Evolutionary conservation across 2,888 invertebrate genomes (phyloP).

Genomic region (Seira ritae): DNA sequence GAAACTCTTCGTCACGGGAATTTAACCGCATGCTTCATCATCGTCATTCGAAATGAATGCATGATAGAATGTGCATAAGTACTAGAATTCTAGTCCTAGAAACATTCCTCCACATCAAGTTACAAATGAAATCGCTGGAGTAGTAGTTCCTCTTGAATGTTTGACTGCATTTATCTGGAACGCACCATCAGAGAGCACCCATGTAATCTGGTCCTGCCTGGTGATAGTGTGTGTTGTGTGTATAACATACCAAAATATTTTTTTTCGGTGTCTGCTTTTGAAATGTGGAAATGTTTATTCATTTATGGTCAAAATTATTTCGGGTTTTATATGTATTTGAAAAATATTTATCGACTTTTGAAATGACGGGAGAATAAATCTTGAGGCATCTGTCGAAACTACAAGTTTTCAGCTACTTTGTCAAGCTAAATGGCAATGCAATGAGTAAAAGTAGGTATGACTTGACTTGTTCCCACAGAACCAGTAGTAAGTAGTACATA

Average conservation of each 20-base stretch:
- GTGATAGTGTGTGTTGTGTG: no score
- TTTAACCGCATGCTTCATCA: conserved; percentile 45
- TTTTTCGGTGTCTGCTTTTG: neutral
- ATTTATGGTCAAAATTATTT: conserved; percentile 37
- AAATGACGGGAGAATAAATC: conserved; percentile 36
- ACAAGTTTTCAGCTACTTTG: conserved; percentile 38
- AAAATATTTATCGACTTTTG: conserved; percentile 32
- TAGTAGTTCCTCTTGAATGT: no score
- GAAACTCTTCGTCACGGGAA: conserved; percentile 54
- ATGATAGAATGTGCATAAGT: neutral
- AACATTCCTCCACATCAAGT: no score
- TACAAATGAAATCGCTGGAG: no score
- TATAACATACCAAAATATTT: neutral
- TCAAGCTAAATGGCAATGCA: conserved; percentile 18
- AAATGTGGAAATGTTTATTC: conserved; percentile 8
- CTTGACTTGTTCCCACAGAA: no score
- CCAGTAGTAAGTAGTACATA: no score
- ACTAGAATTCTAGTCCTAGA: no score
- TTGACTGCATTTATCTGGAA: no score
- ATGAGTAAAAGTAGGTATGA: neutral
- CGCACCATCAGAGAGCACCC: no score
- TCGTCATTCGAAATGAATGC: neutral
- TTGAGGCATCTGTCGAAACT: conserved; percentile 29
- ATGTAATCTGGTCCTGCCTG: no score
- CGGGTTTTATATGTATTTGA: conserved; percentile 15